Base-by-base conservation (phyloP, 1,140 invertebrate species). In the Drosophila obscura region DNA sequence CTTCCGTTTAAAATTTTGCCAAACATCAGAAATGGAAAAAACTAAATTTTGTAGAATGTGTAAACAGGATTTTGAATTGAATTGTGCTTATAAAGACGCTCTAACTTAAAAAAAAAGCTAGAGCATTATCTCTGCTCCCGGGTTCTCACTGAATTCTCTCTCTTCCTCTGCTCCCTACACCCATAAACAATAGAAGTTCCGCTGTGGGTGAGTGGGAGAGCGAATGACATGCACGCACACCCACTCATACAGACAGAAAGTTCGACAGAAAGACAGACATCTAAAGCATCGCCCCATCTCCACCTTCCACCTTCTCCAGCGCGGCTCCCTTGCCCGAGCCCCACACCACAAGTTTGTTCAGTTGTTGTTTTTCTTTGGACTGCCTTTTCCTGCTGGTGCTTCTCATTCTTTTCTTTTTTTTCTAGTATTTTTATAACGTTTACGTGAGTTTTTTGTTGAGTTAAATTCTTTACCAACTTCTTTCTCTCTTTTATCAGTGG, bases 141-240 rank as follows among this genome's bases (percentile, higher is more conserved):
- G 31, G 31, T 31, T 31, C 31, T 31, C 31, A 31, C 31, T 9
- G 8, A 31, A 31, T 8, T 63, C 49, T 49, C 39, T 55, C 16
- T 11, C 19, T 46, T 4, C 41, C 35, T 39, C 31, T 45, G n/a
- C 43, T 50, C 53, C 43, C 22, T 41, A 51, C 26, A 52, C 55
- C 55, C 72, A 74, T 63, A 74, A 85, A 87, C 81, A 87, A 87
- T 81, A 77, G 82, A 77, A 81, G 77, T 81, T 85, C 67, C 77
- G 62, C 44, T 73, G 67, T 68, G 50, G 55, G 39, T 69, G 64
- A 48, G 45, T 31, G 60, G 49, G 62, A 61, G 56, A 82, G 46
- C 44, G 55, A 58, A 60, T 61, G 48, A 76, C 77, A 73, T 66
- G 58, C 73, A 41, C 64, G 63, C 63, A 68, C 13, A 31, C 13